Evolutionary conservation across 2,888 invertebrate genomes (phyloP).

Genomic region (Philereme transversata): DNA sequence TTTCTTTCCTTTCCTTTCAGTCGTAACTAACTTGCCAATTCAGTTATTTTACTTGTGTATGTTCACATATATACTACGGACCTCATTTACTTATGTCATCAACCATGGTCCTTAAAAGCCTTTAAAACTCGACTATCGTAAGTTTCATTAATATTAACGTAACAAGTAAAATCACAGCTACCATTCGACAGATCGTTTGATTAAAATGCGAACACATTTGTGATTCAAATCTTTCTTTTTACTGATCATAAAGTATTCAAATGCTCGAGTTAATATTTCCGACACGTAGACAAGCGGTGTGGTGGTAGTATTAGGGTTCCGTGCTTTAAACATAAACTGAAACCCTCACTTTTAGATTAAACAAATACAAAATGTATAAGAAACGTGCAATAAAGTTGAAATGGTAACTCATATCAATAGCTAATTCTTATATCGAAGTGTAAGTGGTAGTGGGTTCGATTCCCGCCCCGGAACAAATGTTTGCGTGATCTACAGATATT

Average conservation of each 20-base stretch:
- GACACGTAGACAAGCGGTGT: conserved; percentile 66
- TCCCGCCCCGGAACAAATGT: too few relatives aligned
- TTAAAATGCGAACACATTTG: conserved; percentile 80
- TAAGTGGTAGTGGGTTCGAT: too few relatives aligned
- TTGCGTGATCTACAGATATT: too few relatives aligned
- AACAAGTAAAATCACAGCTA: conserved; percentile 41
- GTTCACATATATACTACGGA: too few relatives aligned
- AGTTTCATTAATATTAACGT: neutral
- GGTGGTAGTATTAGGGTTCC: conserved; percentile 48
- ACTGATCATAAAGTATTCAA: conserved; percentile 82
- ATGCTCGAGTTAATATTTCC: conserved; percentile 78
- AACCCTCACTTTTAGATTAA: neutral
- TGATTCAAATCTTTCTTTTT: conserved; percentile 80
- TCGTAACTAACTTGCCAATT: too few relatives aligned
- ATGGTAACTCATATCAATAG: too few relatives aligned
- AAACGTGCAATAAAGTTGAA: neutral
- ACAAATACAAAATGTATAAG: neutral
- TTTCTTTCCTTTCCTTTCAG: too few relatives aligned
- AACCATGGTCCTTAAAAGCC: too few relatives aligned
- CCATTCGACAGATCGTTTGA: conserved; percentile 60
- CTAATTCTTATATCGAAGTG: too few relatives aligned
- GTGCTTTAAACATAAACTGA: conserved; percentile 26
- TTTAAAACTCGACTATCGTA: too few relatives aligned
- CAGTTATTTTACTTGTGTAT: too few relatives aligned
- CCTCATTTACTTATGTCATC: too few relatives aligned